These are phyloP conservation scores for Dryococelus australis DNA, from an alignment of 2,888 invertebrate species.

Conservation along the genomic window DNA sequence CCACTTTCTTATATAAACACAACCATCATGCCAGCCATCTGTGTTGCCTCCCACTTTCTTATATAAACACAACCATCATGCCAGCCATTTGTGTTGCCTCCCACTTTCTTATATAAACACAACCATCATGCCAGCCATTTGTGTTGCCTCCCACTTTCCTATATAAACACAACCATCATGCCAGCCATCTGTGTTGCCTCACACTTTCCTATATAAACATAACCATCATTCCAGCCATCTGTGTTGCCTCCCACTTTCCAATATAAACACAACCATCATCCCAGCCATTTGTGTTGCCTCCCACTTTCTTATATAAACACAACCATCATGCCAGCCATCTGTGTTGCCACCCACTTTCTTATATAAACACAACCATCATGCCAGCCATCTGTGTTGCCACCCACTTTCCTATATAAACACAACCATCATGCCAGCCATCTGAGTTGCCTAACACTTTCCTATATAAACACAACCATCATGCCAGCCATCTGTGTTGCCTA, in stretches of 20 bases:
- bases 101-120: slow-evolving; percentile 45
- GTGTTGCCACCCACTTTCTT: not conserved
- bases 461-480: slow-evolving; percentile 46
- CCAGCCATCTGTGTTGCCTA: too few species aligned
- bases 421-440: not conserved
- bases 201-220: slow-evolving; percentile 45
- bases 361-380: slow-evolving; percentile 46
- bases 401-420: slow-evolving; percentile 45
- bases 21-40: not conserved
- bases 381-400: too few species aligned
- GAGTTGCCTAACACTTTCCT: not conserved
- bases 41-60: not conserved
- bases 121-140: not conserved
- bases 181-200: too few species aligned
- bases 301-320: slow-evolving; percentile 45
- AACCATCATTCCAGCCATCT: not conserved
- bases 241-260: not conserved
- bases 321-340: not conserved
- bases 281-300: too few species aligned
- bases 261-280: slow-evolving; percentile 46
- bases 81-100: too few species aligned
- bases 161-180: slow-evolving; percentile 46
- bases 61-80: slow-evolving; percentile 46
- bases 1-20: slow-evolving; percentile 45
- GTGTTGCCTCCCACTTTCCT: not conserved